phyloP scores from a whole-genome alignment of 2,113 vertebrate genomes.

The Sminthopsis crassicaudata region DNA sequence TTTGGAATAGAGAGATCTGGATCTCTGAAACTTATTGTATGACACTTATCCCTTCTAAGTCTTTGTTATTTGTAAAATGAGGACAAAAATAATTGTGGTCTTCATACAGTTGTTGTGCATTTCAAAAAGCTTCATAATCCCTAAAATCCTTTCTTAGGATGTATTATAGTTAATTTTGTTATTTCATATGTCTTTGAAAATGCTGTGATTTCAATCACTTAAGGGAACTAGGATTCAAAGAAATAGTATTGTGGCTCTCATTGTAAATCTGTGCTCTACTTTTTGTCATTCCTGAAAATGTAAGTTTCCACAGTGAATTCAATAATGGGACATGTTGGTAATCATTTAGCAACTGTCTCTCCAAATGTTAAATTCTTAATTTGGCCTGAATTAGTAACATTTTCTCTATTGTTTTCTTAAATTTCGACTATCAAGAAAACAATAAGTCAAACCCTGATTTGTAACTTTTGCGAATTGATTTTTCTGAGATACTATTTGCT shows the following conservation, averaged over 20 bases:
- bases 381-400: neutral
- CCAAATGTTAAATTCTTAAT: neutral
- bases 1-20: neutral
- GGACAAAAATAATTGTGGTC: neutral
- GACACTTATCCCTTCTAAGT: neutral
- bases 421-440: neutral
- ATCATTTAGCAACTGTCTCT: neutral
- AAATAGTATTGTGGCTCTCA: neutral
- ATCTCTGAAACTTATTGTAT: neutral
- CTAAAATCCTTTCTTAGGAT: neutral
- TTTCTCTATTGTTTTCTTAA: neutral
- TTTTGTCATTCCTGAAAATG: neutral
- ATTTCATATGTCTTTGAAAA: neutral
- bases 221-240: neutral
- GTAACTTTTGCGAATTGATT: neutral
- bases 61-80: neutral
- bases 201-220: neutral
- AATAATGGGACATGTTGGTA: neutral
- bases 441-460: neutral
- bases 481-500: neutral
- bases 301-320: neutral
- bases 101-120: neutral
- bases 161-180: neutral
- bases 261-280: neutral
- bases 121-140: neutral